Percentiles rank a stretch among this genome's conserved stretches.
Conservation (phyloP, 2,888 invertebrate species). For the Trichacis sp. region DNA sequence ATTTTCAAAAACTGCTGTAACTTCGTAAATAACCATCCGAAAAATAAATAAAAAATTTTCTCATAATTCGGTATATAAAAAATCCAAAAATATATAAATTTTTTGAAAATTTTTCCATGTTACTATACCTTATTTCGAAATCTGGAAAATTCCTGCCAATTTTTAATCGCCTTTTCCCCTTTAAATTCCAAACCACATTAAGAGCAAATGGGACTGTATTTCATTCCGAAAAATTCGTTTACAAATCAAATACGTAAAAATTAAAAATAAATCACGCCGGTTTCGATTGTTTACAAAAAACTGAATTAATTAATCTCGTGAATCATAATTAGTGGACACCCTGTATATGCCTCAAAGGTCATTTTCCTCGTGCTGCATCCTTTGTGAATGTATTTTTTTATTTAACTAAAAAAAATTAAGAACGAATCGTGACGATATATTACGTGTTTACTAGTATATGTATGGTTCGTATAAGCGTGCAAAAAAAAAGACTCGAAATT, state of each 20-base stretch:
- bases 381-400: constrained; percentile 37
- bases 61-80: no score
- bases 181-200: background rate
- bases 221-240: no score
- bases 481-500: constrained; percentile 8
- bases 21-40: no score
- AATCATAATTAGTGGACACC: constrained; percentile 46
- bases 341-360: constrained; percentile 46
- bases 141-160: constrained; percentile 37
- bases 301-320: constrained; percentile 7
- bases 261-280: background rate
- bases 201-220: constrained; percentile 35
- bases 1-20: no score
- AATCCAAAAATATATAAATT: no score
- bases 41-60: no score
- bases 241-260: no score
- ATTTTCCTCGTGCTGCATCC: constrained; percentile 44
- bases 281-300: background rate
- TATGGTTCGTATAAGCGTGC: constrained; percentile 8
- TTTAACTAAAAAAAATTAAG: constrained; percentile 15
- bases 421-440: constrained; percentile 26
- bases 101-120: no score
- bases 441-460: constrained; percentile 17
- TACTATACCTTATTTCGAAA: no score
- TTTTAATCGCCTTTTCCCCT: constrained; percentile 17